Conservation (phyloP, 2,113 vertebrate species). For the Apus apus region DNA sequence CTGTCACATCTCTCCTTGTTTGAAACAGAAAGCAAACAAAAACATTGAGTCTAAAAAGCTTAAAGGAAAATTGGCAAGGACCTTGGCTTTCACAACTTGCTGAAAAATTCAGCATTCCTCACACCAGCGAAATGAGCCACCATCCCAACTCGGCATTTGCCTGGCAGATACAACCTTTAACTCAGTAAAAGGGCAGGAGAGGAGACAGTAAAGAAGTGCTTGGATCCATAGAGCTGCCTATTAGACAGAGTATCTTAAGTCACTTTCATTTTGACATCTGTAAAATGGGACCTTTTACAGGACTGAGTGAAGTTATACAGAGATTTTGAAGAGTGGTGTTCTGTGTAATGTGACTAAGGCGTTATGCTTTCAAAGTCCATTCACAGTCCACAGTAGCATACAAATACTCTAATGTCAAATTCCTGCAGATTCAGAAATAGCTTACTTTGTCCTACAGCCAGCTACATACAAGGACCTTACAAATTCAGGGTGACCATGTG, state of each 20-base stretch:
- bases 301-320: background rate
- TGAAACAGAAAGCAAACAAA: slow-evolving; percentile 39
- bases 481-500: background rate
- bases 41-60: background rate
- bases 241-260: background rate
- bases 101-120: slow-evolving; percentile 41
- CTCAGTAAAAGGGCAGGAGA: background rate
- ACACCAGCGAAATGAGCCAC: background rate
- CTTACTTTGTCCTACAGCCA: background rate
- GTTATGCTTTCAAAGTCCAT: background rate
- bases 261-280: background rate
- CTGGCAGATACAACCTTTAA: background rate
- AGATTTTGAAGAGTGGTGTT: background rate
- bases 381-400: background rate
- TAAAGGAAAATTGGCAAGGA: slow-evolving; percentile 6
- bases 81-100: slow-evolving; percentile 14
- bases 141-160: background rate
- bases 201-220: background rate
- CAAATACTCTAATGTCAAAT: background rate
- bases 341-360: background rate
- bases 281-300: background rate
- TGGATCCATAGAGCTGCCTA: background rate
- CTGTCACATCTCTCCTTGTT: background rate
- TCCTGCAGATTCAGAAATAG: background rate
- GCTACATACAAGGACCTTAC: background rate